Conservation (phyloP, 2,113 vertebrate species). For the Puntigrus tetrazona region DNA sequence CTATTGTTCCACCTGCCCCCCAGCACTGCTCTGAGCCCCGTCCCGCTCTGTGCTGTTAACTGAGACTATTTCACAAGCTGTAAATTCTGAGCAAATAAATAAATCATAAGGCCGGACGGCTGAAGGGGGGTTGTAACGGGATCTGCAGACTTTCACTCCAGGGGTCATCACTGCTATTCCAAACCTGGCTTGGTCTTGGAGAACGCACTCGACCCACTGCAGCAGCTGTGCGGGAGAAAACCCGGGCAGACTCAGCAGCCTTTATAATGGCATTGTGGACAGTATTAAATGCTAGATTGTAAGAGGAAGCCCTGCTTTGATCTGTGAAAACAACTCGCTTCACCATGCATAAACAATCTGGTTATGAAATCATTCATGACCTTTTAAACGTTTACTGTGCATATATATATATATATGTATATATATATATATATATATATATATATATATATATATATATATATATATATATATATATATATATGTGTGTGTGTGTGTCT, state of each 20-base stretch:
- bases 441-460: too few relatives aligned
- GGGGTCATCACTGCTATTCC: conserved; percentile 69
- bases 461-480: too few relatives aligned
- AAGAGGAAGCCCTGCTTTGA: conserved; percentile 1
- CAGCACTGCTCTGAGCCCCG: neutral
- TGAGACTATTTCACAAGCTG: conserved; percentile 70
- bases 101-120: conserved; percentile 67
- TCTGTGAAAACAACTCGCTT: neutral
- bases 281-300: conserved; percentile 15
- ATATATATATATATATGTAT: too few relatives aligned
- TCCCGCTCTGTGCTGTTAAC: conserved; percentile 62
- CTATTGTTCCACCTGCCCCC: conserved; percentile 50
- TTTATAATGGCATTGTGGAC: conserved; percentile 11
- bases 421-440: too few relatives aligned
- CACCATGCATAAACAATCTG: neutral
- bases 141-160: conserved; percentile 66
- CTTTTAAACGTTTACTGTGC: neutral
- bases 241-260: neutral
- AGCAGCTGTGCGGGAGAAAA: conserved; percentile 41
- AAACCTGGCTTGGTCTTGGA: conserved; percentile 56
- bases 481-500: too few relatives aligned
- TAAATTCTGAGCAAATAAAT: conserved; percentile 73
- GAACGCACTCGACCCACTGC: neutral
- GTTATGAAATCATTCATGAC: neutral
- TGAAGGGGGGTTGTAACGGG: conserved; percentile 55